phyloP scores from a whole-genome alignment of 2,113 vertebrate species.

The Platanista minor region DNA sequence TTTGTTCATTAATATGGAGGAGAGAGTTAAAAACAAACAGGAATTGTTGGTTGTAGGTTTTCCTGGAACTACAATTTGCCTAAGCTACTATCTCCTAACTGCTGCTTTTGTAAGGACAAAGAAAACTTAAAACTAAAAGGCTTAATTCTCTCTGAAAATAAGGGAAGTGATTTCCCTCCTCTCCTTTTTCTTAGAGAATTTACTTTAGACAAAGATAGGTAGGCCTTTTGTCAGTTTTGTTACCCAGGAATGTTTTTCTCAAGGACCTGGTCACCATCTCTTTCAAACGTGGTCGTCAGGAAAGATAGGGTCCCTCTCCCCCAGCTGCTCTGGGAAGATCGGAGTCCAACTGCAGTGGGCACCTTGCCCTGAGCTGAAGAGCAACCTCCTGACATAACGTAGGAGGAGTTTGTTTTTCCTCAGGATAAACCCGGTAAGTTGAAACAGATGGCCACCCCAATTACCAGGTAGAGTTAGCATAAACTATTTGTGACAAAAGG shows the following conservation, averaged over 20 bases:
- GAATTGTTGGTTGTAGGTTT: background rate
- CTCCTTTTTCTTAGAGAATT: background rate
- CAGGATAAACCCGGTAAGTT: background rate
- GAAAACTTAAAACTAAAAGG: background rate
- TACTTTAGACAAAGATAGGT: background rate
- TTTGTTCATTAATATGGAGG: background rate
- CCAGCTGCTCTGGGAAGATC: background rate
- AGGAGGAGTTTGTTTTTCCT: background rate
- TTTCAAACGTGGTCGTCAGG: background rate
- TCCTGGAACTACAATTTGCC: background rate
- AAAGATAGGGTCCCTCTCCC: background rate
- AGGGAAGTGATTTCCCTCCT: fast-evolving
- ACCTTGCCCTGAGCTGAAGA: background rate
- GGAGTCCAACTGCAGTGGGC: background rate
- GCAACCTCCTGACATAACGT: background rate
- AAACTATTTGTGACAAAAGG: background rate
- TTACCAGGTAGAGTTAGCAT: background rate
- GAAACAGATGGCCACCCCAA: background rate
- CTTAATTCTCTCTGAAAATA: background rate
- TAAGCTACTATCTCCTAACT: background rate
- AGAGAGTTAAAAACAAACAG: background rate
- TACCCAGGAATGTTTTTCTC: background rate
- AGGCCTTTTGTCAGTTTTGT: background rate
- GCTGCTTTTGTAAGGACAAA: background rate
- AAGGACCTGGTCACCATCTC: background rate